Base-by-base conservation (phyloP, 2,888 invertebrate species). In the Ophraella communa region DNA sequence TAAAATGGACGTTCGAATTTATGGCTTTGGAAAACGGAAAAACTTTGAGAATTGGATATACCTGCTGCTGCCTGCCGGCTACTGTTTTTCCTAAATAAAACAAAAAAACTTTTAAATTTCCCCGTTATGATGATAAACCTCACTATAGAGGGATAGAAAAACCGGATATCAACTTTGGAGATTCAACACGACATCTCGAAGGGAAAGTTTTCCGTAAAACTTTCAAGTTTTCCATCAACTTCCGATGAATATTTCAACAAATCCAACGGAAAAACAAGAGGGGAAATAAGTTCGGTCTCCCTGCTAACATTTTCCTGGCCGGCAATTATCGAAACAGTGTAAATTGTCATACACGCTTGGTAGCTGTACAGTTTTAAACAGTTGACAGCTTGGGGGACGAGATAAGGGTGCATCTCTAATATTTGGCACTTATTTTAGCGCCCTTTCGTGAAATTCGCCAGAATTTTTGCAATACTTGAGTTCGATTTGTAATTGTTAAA, bases 221-320 rank as follows among this genome's bases (percentile, higher is more conserved):
- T 59, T 24, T 14, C 42, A 45, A 60, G 55, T 64, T 64, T 64
- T 51, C 52, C 60, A 51, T 55, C 64, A 62, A 62, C 52, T 49
- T 53, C 52, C 53, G 24, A 17, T 64, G 54, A 64, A 64, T 64
- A 64, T 64, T 64, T 60, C 64, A 64, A 60, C 51, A 60, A 51
- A 54, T 39, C 52, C 58, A 54, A 49, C 59, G 55, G 52, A 47
- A 42, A 27, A 27, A 49, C 47, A 23, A 23, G 49, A 27, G 49
- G 5, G 49, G 11, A 45, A 21, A 33, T 53, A n/a, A n/a, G 35
- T 24, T 49, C 59, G 33, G 27, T 54, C 49, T 55, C 49, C 27
- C 21, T 60, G 51, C 64, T 60, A 35, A 42, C 54, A 11, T 64
- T 60, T 44, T 53, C 45, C 33, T 52, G 51, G 56, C 51, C 60